These are phyloP conservation scores for Sanderia malayensis DNA, from an alignment of 30 jellyfish, hydroid and myxozoan genomes.

Conservation along the genomic window DNA sequence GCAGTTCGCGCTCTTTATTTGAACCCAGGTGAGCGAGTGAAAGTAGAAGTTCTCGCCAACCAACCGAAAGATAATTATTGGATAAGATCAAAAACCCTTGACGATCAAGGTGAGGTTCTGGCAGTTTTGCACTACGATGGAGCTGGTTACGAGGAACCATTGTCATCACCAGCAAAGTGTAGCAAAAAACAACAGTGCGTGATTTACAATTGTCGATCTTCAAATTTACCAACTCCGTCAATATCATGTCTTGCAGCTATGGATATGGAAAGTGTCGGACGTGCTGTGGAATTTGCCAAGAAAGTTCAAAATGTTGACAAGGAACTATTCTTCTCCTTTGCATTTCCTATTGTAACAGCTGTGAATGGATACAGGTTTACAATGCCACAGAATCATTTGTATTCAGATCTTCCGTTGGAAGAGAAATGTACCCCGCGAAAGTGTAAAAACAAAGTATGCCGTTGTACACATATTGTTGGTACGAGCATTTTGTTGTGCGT, in stretches of 20 bases:
- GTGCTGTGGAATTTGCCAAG: slow-evolving; percentile 43
- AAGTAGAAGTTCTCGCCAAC: too few relatives aligned
- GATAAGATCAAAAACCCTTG: too few relatives aligned
- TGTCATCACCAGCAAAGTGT: slow-evolving; percentile 22
- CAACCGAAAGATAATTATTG: too few relatives aligned
- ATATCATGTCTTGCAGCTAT: slow-evolving; percentile 46
- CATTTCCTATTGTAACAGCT: too few relatives aligned
- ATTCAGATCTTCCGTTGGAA: slow-evolving; percentile 43
- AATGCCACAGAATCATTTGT: slow-evolving; percentile 64
- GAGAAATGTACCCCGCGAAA: slow-evolving; percentile 51
- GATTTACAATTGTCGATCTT: too few relatives aligned
- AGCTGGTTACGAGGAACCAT: slow-evolving; percentile 66
- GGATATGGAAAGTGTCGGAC: slow-evolving; percentile 38
- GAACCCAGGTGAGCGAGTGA: slow-evolving; percentile 90
- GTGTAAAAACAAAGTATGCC: slow-evolving; percentile 63
- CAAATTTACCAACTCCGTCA: too few relatives aligned
- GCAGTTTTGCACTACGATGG: slow-evolving; percentile 93
- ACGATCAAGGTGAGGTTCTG: slow-evolving; percentile 43
- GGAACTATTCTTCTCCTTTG: too few relatives aligned
- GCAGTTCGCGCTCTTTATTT: slow-evolving; percentile 55
- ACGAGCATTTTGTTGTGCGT: too few relatives aligned
- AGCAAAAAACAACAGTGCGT: too few relatives aligned
- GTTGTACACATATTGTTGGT: slow-evolving; percentile 40
- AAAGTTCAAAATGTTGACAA: slow-evolving; percentile 43
- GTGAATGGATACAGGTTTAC: slow-evolving; percentile 67